Base-by-base conservation (phyloP, 2,113 vertebrate species). In the Meleagris gallopavo region DNA sequence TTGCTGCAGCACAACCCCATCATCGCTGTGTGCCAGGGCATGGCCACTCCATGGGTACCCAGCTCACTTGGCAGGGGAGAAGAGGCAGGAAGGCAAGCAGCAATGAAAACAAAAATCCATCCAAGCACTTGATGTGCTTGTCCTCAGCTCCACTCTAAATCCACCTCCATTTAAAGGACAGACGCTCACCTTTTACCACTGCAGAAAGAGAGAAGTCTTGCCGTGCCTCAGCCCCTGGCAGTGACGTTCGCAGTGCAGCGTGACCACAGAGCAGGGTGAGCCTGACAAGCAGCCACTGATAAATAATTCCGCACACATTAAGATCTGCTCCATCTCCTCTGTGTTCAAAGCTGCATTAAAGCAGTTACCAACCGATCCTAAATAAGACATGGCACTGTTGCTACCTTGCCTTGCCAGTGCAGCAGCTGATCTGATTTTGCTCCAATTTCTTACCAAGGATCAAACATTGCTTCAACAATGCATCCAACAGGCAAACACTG, bases 311-410 rank as follows among this genome's bases (percentile, higher is more conserved):
- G 64, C 45, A 66, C 30, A 38, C 0, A 1, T 48, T 65, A 34
- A 73, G 69, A n/a, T 46, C 16, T 0, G 0, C 50, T 83, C 30
- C 41, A 48, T 32, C 46, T 45, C 41, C 67, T 70, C 57, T 41
- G 25, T 27, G 43, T 73, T 41, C 88, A 54, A 73, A 70, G 21
- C 13, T 40, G 38, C 55, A 80, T 87, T 40, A 36, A 66, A 34
- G 55, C 22, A 58, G 30, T 74, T 41, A 57, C 22, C 72, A 58
- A 73, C 36, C 13, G 64, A 36, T 55, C 75, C 82, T 57, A 86
- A 41, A 13, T 6, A 30, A 14, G 1, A 25, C 7, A 7, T 8
- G 36, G 8, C 3, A 1, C 45, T 57, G 0, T 2, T 13, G 60
- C 83, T 76, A 10, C 1, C 20, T 24, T 32, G 43, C 13, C 32